These are phyloP conservation scores for Tangara arthus DNA, from an alignment of 2,797 vertebrate genomes.

Conservation along the genomic window DNA sequence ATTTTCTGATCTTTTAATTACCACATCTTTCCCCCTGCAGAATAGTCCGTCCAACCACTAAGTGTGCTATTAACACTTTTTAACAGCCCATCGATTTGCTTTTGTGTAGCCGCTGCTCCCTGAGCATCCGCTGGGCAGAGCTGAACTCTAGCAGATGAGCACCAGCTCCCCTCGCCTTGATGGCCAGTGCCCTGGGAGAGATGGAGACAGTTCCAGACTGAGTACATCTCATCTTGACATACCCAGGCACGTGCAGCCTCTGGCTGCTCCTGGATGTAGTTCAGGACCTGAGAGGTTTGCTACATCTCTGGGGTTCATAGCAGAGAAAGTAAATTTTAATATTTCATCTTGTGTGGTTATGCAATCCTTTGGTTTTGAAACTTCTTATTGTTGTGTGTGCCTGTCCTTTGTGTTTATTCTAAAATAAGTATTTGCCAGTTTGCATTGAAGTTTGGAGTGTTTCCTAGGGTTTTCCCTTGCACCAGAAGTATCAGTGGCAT, in stretches of 20 bases:
- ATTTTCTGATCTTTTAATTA: constrained; percentile 11
- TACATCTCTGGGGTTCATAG: background rate
- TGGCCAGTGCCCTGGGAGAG: background rate
- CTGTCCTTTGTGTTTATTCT: background rate
- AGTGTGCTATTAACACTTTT: background rate
- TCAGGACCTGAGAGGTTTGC: background rate
- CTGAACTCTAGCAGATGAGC: background rate
- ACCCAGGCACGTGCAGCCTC: background rate
- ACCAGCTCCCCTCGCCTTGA: background rate
- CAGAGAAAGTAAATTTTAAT: background rate
- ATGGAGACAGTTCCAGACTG: background rate
- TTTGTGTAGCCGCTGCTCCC: background rate
- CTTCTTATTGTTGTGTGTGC: background rate
- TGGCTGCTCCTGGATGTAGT: background rate
- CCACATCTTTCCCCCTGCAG: background rate
- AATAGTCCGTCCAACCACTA: background rate
- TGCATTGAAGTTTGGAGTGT: background rate
- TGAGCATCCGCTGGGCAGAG: background rate
- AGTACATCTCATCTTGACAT: background rate
- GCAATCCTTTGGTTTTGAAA: background rate
- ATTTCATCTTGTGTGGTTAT: background rate
- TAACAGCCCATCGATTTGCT: background rate
- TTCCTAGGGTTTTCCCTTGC: background rate
- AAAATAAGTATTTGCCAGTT: background rate
- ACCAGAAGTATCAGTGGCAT: background rate